Evolutionary conservation across 2,113 vertebrate genomes (phyloP), one percentile per base, ranked within the genome.

Genomic region (Ophthalmolycus amberensis): DNA sequence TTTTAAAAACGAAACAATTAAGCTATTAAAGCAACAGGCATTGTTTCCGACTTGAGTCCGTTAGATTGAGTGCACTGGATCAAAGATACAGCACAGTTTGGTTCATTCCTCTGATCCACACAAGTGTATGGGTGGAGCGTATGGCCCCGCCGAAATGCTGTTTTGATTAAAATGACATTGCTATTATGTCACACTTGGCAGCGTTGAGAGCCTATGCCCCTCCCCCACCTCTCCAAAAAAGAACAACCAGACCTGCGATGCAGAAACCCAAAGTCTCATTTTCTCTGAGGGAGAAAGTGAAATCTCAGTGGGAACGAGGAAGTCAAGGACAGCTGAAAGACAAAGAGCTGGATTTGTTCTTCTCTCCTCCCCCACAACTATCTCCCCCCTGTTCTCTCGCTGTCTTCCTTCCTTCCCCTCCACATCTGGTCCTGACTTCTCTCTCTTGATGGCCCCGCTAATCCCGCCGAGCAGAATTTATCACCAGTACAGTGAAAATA

Each of bases 111-210:
- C 56, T 48, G 46, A 80, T 84, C 82, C 83, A 82, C 85, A 75
- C 84, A 70, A 87, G 76, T 64, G 46, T 82, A 56, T 65, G 85
- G 82, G 88, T 82, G 90, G 82, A 89, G 89, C 85, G 25, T 89
- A 85, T 59, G 82, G 81, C 81, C 78, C 78, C 37, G 71, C 75
- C 48, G 89, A 91, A 90, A 91, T 88, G 85, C 90, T 93, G 94
- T 93, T 95, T 92, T 93, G 89, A 95, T 95, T 95, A 95, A 95
- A 94, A 94, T 95, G 90, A 84, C 93, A 91, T 92, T 91, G 87
- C 85, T 79, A 80, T 94, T 94, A 94, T 92, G 91, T 95, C 94
- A 95, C 88, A 77, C 80, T 94, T 95, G 94, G 94, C 94, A 80
- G 70, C 60, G 68, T 80, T 75, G 63, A 75, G 78, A 79, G 66